Evolutionary conservation across 2,113 vertebrate species (phyloP).

Genomic region (Clarias magur): DNA sequence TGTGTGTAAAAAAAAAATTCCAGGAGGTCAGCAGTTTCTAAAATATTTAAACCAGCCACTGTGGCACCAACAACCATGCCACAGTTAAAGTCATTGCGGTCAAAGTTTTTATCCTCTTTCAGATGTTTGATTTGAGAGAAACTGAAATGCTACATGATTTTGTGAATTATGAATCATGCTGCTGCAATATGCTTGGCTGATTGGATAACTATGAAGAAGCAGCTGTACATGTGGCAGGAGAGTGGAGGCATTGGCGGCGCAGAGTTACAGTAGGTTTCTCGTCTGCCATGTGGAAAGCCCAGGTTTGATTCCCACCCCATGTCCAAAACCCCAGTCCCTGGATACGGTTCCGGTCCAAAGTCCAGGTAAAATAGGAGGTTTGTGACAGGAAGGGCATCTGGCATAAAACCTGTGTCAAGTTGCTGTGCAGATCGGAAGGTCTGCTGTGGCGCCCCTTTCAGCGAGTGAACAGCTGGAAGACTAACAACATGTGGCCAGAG

Average conservation of each 20-base stretch:
- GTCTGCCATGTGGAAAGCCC: no score
- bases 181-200: neutral
- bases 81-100: neutral
- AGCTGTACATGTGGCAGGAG: neutral
- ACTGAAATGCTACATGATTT: neutral
- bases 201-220: neutral
- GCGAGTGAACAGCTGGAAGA: no score
- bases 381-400: no score
- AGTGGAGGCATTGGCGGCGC: no score
- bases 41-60: neutral
- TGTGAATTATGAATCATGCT: neutral
- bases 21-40: neutral
- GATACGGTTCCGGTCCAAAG: no score
- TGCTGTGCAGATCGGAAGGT: no score
- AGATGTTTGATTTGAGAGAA: neutral
- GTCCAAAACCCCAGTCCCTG: no score
- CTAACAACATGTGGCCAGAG: neutral
- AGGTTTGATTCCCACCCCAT: no score
- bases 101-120: neutral
- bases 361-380: no score
- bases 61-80: neutral
- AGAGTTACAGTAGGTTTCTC: no score
- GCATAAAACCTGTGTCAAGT: no score
- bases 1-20: neutral
- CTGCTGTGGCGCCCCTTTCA: no score